Conservation (phyloP, 2,888 invertebrate species). For the Liodrosophila aerea region DNA sequence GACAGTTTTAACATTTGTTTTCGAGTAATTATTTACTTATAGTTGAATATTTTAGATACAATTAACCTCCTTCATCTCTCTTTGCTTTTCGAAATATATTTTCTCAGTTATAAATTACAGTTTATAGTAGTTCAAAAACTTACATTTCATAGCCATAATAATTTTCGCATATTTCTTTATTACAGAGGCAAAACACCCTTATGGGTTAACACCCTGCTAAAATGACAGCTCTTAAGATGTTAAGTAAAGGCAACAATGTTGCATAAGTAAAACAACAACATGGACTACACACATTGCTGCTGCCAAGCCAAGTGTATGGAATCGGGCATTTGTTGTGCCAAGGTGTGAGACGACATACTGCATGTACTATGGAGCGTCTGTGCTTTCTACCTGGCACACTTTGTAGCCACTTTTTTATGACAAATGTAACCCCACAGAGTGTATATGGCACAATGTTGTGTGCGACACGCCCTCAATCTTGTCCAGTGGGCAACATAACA, state of each 20-base stretch:
- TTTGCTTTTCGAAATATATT: too few relatives aligned
- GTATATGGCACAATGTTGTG: conserved; percentile 55
- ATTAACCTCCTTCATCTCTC: too few relatives aligned
- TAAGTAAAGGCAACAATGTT: conserved; percentile 2
- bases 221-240: conserved; percentile 3
- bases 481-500: conserved; percentile 19
- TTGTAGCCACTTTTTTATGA: conserved; percentile 76
- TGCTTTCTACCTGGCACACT: conserved; percentile 54
- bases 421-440: conserved; percentile 51
- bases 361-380: conserved; percentile 32
- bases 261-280: too few relatives aligned
- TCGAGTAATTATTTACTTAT: too few relatives aligned
- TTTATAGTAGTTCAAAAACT: too few relatives aligned
- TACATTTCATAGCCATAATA: too few relatives aligned
- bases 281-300: too few relatives aligned
- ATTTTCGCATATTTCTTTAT: not conserved
- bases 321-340: not conserved
- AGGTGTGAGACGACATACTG: conserved; percentile 13
- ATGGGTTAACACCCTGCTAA: not conserved
- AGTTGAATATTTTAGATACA: too few relatives aligned
- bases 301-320: too few relatives aligned
- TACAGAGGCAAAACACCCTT: too few relatives aligned
- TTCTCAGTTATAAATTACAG: too few relatives aligned
- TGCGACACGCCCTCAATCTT: conserved; percentile 53
- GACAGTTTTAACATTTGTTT: too few relatives aligned